Evolutionary conservation across 1,140 invertebrate genomes (phyloP), one percentile per base, ranked within the genome.

Genomic region (Argopecten irradians): DNA sequence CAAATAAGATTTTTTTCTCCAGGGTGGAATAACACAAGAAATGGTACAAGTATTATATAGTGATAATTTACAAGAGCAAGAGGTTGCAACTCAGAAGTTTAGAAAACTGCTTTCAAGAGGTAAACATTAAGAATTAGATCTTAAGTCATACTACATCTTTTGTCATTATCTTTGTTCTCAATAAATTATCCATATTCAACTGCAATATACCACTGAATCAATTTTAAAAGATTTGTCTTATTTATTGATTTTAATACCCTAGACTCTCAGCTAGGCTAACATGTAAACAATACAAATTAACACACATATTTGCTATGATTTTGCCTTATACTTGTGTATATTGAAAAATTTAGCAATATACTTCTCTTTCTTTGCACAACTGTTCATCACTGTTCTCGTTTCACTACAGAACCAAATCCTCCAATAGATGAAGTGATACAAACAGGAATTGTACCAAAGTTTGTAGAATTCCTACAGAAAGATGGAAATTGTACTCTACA

Each of bases 401-500:
- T n/a, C 55, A 34, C 92, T 93, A 39, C 92, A 95, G 99, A 99
- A 96, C 99, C 99, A 13, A 99, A 99, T 96, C 99, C 99, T 84
- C 99, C 98, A 1, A 99, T 99, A 93, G 98, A 99, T 96, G 98
- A 99, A 96, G 99, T 99, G n/a, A 99, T 99, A 93, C 96, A 97
- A 92, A 98, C 98, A 87, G 98, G 98, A 92, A 99, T 99, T 94
- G 98, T 99, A 89, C 99, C 98, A 35, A 97, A 97, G 96, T 99
- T 99, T 97, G 98, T 99, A 14, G 97, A 98, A 95, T 99, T 99
- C 96, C 96, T 99, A 83, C 97, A 97, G 93, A 97, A 97, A 95
- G 97, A 97, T 93, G 96, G 96, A 89, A 98, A 99, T 96, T 97
- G 97, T 87, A 98, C 97, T 41, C 96, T 99, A 91, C 98, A 98